phyloP scores from a whole-genome alignment of 2,888 invertebrate genomes.

The Scaptomyza caliginosa region DNA sequence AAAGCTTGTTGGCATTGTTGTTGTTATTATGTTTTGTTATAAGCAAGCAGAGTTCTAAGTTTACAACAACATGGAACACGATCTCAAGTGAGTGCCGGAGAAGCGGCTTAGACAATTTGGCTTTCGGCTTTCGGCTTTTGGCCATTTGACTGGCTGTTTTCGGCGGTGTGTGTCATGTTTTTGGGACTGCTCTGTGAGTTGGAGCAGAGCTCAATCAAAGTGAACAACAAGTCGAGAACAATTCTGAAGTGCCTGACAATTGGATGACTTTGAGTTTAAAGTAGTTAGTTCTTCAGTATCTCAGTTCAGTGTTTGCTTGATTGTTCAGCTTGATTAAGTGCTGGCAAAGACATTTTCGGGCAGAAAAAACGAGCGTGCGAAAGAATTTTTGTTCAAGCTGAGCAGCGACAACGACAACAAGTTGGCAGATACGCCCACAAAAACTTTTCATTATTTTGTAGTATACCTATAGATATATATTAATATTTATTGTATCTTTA shows the following conservation, averaged over 20 bases:
- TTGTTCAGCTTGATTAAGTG: slow-evolving; percentile 58
- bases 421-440: slow-evolving; percentile 63
- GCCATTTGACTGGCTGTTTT: neutral
- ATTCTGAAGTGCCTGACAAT: slow-evolving; percentile 60
- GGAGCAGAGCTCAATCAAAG: slow-evolving; percentile 66
- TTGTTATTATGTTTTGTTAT: slow-evolving; percentile 37
- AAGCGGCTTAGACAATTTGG: slow-evolving; percentile 56
- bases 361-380: slow-evolving; percentile 45
- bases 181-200: slow-evolving; percentile 14
- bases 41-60: slow-evolving; percentile 78
- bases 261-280: slow-evolving; percentile 69
- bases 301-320: slow-evolving; percentile 42
- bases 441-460: slow-evolving; percentile 1
- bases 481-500: slow-evolving; percentile 8
- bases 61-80: slow-evolving; percentile 54
- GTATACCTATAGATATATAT: slow-evolving; percentile 1
- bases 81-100: slow-evolving; percentile 15
- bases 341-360: slow-evolving; percentile 27
- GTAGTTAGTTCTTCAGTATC: slow-evolving; percentile 35
- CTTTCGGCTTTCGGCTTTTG: slow-evolving; percentile 8
- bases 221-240: slow-evolving; percentile 36
- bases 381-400: slow-evolving; percentile 50
- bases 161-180: slow-evolving; percentile 33
- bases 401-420: slow-evolving; percentile 13
- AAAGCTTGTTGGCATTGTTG: slow-evolving; percentile 9